A percentile compares a stretch with the other conserved stretches of the same genome.
phyloP scores from a whole-genome alignment of 2,113 vertebrate species.

The Eretmochelys imbricata region DNA sequence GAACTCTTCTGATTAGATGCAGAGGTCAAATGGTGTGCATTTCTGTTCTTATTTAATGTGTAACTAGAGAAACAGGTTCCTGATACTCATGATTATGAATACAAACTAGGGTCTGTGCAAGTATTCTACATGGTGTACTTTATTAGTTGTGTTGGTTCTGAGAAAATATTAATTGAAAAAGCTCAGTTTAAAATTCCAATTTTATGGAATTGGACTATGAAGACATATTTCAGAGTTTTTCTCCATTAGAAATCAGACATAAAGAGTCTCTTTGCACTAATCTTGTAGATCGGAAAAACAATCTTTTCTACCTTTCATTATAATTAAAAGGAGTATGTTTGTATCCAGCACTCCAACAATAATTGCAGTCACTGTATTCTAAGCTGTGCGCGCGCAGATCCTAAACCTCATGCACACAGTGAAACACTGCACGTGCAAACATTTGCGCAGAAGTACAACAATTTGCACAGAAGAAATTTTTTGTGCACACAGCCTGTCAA shows the following conservation, averaged over 20 bases:
- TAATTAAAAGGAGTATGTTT: too few relatives aligned
- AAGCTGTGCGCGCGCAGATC: too few relatives aligned
- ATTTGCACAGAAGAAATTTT: too few relatives aligned
- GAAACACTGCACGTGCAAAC: too few relatives aligned
- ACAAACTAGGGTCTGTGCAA: neutral
- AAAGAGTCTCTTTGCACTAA: neutral
- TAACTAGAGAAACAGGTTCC: neutral
- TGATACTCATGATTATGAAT: neutral
- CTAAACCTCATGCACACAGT: too few relatives aligned
- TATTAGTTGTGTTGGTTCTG: neutral
- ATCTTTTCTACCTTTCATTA: too few relatives aligned
- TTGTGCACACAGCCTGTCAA: too few relatives aligned
- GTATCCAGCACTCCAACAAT: neutral
- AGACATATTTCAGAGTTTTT: neutral
- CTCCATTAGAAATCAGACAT: neutral
- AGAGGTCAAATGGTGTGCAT: neutral
- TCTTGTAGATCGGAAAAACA: constrained; percentile 21
- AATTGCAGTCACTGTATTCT: neutral
- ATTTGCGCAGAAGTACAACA: too few relatives aligned
- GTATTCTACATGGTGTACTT: neutral
- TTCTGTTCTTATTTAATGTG: neutral
- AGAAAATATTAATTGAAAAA: neutral
- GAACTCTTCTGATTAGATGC: neutral
- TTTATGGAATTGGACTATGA: constrained; percentile 7
- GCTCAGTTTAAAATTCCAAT: neutral